Base-by-base conservation (phyloP, 23 tunicate species). In the Phallusia fumigata region DNA sequence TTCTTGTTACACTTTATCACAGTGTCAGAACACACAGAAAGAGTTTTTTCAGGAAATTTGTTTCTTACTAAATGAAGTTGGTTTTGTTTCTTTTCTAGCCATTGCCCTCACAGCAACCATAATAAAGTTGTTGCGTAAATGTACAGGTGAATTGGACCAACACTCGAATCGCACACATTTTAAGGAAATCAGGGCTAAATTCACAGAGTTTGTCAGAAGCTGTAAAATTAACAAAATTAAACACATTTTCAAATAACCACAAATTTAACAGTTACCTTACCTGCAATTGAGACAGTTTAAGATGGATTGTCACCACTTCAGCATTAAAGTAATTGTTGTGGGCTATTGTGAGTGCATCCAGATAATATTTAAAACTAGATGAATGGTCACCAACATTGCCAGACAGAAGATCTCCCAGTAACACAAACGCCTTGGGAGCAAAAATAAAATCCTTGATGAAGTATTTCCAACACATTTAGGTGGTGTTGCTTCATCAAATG, bases 241-340 rank as follows among this genome's bases (percentile, higher is more conserved):
- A 65, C 74, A 65, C 11, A 30, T n/a, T n/a, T n/a, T n/a, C n/a
- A 30, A 74, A 74, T 74, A 28, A 74, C 10, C 78, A 28, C 40
- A 26, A 40, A 40, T 0, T 3, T 40, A 64, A 80, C 52, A 33
- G 11, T 18, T 28, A n/a, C n/a, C 19, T 78, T 40, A 86, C 94
- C 83, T 89, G 94, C 81, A 89, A 35, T 35, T 89, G 94, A 3
- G 88, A 85, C 19, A 89, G 44, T 36, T 78, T 74, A 0, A 89
- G 82, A 35, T 82, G 45, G 0, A 88, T 83, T 64, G 69, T 83
- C 0, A 53, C 73, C 18, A 79, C 77, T 0, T 33, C 35, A 33
- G 76, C 40, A 76, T 89, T 84, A 16, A 89, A 77, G 76, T 89
- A 84, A 45, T 69, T 79, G 8, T 74, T 73, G 32, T 81, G 82